Conservation (phyloP, 2,797 vertebrate species). For the Vultur gryphus region DNA sequence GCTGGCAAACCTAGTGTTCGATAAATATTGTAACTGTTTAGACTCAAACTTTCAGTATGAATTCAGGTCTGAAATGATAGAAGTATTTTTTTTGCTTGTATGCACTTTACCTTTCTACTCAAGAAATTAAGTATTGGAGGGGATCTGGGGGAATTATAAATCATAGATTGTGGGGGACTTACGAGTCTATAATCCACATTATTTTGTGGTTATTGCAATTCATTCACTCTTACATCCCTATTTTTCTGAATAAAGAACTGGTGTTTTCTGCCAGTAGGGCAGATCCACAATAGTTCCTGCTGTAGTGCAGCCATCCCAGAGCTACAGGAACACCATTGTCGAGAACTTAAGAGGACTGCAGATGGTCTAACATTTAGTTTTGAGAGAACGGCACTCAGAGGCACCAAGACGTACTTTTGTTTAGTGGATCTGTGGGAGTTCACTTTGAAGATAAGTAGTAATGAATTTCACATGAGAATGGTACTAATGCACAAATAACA, state of each 20-base stretch:
- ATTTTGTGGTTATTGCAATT: neutral
- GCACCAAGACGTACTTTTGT: neutral
- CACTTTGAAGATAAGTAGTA: neutral
- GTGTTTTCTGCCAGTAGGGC: neutral
- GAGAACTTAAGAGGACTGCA: neutral
- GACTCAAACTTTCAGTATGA: neutral
- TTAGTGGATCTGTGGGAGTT: neutral
- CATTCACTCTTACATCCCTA: neutral
- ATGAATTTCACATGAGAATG: neutral
- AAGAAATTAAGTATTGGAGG: neutral
- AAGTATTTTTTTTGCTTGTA: neutral
- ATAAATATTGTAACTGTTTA: neutral
- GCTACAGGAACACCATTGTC: neutral
- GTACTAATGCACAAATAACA: neutral
- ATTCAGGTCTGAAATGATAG: neutral
- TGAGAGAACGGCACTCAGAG: neutral
- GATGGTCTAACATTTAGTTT: neutral
- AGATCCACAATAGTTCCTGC: neutral
- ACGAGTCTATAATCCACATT: rapidly evolving
- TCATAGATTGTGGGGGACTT: neutral
- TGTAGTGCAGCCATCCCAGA: neutral
- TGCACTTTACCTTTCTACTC: neutral
- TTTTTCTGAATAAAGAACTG: neutral
- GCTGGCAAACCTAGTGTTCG: neutral
- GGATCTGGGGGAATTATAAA: neutral